Base-by-base conservation (phyloP, 2,113 vertebrate genomes). In the Platanista minor region DNA sequence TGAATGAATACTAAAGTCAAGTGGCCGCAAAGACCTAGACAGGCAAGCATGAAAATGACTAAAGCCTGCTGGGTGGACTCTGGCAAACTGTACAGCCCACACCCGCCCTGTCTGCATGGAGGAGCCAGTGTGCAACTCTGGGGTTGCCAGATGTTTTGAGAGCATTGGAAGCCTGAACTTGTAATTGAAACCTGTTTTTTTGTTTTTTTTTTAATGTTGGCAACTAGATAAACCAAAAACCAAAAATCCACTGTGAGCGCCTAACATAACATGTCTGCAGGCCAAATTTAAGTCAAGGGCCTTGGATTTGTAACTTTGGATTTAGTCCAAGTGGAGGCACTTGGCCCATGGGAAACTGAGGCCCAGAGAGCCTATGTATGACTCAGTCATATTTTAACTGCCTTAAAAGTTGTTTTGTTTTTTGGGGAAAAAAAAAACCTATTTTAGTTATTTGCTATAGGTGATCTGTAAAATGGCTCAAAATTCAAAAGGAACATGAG, bases 371-470 rank as follows among this genome's bases (percentile, higher is more conserved):
- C 39, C 93, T 43, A 27, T n/a, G n/a, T n/a, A n/a, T n/a, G n/a
- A n/a, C n/a, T 83, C 17, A 72, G 43, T 61, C 20, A 25, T 83
- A 94, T 67, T 67, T 90, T 67, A 84, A 57, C 36, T 0, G 1
- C 17, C 17, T 84, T 67, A 90, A 88, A 59, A 17, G 4, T 84
- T 74, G 5, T 57, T 25, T 90, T 94, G 5, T 18, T 83, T 83
- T 82, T 31, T 0, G 0, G 49, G 49, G 21, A 29, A 23, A 43
- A 39, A 92, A 66, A 54, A 4, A 5, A 0, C 15, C 49, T 31
- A 17, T 33, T 62, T 77, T 61, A 80, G 62, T 39, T 81, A 49
- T 88, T 61, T 94, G 4, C 29, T 72, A 41, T 29, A 62, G 14
- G 54, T 46, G 33, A 61, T 78, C 49, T 3, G 15, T 78, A 39